phyloP scores from a whole-genome alignment of 2,888 invertebrate genomes.

The Phorcus lineatus region DNA sequence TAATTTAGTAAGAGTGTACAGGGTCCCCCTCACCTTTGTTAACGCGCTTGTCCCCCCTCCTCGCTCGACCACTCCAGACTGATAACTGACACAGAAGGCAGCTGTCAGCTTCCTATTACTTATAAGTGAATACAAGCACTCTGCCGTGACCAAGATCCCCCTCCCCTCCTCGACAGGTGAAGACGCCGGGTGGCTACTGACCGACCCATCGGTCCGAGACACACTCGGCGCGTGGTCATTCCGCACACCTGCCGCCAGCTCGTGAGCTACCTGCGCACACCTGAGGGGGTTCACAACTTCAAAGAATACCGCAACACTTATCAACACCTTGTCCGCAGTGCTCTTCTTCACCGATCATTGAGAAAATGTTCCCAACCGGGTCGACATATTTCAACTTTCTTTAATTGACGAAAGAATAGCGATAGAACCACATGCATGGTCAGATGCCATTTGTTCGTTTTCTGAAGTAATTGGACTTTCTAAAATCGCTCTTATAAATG shows the following conservation, averaged over 20 bases:
- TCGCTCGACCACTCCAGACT: background rate
- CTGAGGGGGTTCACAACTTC: background rate
- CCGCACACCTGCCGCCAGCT: background rate
- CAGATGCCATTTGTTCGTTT: no score
- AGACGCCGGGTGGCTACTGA: background rate
- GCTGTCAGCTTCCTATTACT: background rate
- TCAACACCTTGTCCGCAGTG: background rate
- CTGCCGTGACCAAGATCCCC: background rate
- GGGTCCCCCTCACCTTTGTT: background rate
- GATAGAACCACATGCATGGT: no score
- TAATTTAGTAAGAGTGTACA: no score
- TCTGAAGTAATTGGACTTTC: no score
- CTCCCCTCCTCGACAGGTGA: constrained; percentile 6
- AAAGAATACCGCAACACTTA: background rate
- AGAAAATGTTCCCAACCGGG: background rate
- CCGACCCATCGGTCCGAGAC: background rate
- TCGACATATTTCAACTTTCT: background rate
- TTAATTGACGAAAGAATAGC: background rate
- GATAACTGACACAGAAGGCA: background rate
- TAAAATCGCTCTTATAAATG: no score
- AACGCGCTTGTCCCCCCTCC: background rate
- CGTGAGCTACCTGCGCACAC: constrained; percentile 5
- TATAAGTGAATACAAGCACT: background rate
- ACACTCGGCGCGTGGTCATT: background rate
- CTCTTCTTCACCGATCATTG: background rate